Evolutionary conservation across 2,113 vertebrate genomes (phyloP).

Genomic region (Chionomys nivalis): DNA sequence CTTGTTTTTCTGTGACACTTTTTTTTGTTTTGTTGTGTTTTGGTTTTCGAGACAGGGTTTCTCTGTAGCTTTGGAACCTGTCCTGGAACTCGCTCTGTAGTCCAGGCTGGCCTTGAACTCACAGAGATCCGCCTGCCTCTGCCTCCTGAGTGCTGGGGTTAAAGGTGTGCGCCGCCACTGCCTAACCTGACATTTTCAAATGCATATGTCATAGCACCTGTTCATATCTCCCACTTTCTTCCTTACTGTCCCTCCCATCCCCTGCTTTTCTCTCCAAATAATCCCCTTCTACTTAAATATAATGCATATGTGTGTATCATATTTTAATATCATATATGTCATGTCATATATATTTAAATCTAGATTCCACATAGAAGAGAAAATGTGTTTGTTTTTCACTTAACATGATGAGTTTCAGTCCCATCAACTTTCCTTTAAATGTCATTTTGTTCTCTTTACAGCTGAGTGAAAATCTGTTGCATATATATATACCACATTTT

Average conservation of each 20-base stretch:
- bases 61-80: no score
- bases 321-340: neutral
- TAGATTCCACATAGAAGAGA: neutral
- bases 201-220: neutral
- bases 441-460: neutral
- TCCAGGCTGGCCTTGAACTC: no score
- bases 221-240: neutral
- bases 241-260: neutral
- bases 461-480: neutral
- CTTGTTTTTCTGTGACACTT: neutral
- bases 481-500: neutral
- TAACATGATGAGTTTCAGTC: neutral
- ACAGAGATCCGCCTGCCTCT: no score
- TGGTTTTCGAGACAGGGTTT: no score
- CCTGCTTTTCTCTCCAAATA: neutral
- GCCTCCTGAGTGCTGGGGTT: no score
- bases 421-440: neutral
- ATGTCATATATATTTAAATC: neutral
- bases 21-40: no score
- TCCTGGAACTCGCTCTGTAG: no score
- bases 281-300: neutral
- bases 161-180: no score
- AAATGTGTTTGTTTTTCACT: neutral
- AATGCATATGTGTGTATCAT: neutral
- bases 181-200: neutral